Base-by-base conservation (phyloP, 2,888 invertebrate genomes). In the Yponomeuta sedellus region DNA sequence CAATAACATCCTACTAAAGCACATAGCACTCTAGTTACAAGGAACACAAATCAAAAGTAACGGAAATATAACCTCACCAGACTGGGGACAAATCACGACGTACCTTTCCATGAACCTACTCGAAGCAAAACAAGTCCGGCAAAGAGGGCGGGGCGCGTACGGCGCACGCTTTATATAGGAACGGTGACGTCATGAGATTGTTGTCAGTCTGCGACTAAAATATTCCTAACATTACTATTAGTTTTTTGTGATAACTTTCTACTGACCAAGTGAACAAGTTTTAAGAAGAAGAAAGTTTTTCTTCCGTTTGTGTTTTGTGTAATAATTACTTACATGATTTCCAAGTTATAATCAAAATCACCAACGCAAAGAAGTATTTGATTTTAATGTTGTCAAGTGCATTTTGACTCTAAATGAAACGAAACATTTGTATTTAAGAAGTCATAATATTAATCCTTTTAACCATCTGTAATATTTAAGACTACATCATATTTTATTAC, bases 251-350 rank as follows among this genome's bases (percentile, higher is more conserved):
- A 44, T 44, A 44, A 44, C 44, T 44, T 44, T 44, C 10, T 44
- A 44, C 44, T 44, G 44, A 44, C 44, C 44, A 44, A 44, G 44
- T 44, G 44, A 6, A 44, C 44, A 44, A 44, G 44, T 44, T 44
- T 44, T 44, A 8, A 10, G 10, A 44, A 8, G 10, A 44, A 2
- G 2, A 44, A 44, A 8, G 3, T 44, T 44, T 44, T 44, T 44
- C 10, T 44, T 44, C 44, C 2, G 44, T 44, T 44, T 44, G 10
- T 12, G 10, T 44, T 44, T 44, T 44, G 44, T 10, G 10, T 44
- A 44, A 44, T 44, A 44, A 44, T n/a, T n/a, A n/a, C n/a, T 44
- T 44, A 44, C 44, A 44, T 44, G 44, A 44, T 44, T 44, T 44
- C 44, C 10, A 44, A 44, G 44, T 44, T 5, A 44, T 44, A 44